These are phyloP conservation scores for Nezara viridula DNA, from an alignment of 2,888 invertebrate species.

Conservation along the genomic window DNA sequence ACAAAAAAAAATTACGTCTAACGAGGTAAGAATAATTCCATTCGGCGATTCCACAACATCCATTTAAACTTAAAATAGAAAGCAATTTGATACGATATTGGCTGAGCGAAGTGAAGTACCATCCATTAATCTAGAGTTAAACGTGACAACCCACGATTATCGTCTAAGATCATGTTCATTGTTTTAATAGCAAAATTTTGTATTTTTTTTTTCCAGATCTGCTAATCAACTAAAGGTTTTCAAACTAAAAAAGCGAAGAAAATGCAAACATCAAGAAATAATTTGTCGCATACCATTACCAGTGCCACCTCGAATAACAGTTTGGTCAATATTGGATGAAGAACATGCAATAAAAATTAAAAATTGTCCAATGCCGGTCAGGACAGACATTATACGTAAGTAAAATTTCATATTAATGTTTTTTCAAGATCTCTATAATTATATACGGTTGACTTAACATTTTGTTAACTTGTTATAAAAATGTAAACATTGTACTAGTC, in stretches of 20 bases:
- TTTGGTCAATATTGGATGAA: conserved; percentile 35
- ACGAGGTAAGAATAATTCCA: neutral
- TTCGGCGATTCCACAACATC: neutral
- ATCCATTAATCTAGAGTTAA: neutral
- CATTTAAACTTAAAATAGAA: neutral
- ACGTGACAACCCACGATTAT: neutral
- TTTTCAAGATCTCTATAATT: too few species aligned
- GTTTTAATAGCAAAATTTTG: neutral
- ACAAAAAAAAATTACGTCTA: conserved; percentile 4
- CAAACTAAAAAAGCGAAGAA: neutral
- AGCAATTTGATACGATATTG: neutral
- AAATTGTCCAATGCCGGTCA: neutral
- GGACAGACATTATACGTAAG: conserved; percentile 14
- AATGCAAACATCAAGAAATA: conserved; percentile 16
- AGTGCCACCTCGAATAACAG: neutral
- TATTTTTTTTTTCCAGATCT: neutral
- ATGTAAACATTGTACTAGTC: too few species aligned
- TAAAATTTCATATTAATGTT: neutral
- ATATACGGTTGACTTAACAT: too few species aligned
- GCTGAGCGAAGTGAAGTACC: neutral
- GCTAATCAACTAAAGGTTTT: neutral
- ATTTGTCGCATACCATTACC: conserved; percentile 11
- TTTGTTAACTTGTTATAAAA: too few species aligned
- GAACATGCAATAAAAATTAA: conserved; percentile 39
- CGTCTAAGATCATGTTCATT: neutral